Percentiles rank a stretch among this genome's conserved stretches.
Evolutionary conservation across 2,113 vertebrate species (phyloP).

Genomic region (Cariama cristata): DNA sequence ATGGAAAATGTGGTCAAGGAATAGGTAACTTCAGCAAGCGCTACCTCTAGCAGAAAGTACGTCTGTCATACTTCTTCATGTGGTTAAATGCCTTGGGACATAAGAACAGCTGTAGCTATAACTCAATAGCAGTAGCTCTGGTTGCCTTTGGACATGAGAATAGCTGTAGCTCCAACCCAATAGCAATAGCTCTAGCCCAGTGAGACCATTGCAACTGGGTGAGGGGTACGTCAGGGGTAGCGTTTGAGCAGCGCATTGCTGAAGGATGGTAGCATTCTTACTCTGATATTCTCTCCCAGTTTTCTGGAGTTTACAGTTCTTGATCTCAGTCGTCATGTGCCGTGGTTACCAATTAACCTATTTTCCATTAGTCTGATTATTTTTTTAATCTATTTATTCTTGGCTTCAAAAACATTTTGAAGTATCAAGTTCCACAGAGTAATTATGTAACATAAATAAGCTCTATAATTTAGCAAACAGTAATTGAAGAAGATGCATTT

Average conservation of each 20-base stretch:
- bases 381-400: background rate
- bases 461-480: background rate
- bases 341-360: background rate
- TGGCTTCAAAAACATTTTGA: background rate
- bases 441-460: background rate
- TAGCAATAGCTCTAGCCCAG: background rate
- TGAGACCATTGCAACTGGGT: background rate
- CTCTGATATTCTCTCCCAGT: background rate
- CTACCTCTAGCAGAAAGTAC: background rate
- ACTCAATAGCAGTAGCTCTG: background rate
- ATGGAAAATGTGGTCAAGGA: background rate
- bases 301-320: background rate
- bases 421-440: background rate
- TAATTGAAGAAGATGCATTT: background rate
- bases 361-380: background rate
- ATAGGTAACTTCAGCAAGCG: background rate
- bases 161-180: background rate
- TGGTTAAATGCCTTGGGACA: background rate
- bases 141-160: background rate
- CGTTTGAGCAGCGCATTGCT: accelerated
- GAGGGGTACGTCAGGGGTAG: background rate
- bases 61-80: background rate
- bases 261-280: background rate
- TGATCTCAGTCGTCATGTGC: accelerated
- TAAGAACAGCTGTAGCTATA: background rate